These are phyloP conservation scores for Paratilapia polleni DNA, from an alignment of 2,113 vertebrate species.

Conservation along the genomic window DNA sequence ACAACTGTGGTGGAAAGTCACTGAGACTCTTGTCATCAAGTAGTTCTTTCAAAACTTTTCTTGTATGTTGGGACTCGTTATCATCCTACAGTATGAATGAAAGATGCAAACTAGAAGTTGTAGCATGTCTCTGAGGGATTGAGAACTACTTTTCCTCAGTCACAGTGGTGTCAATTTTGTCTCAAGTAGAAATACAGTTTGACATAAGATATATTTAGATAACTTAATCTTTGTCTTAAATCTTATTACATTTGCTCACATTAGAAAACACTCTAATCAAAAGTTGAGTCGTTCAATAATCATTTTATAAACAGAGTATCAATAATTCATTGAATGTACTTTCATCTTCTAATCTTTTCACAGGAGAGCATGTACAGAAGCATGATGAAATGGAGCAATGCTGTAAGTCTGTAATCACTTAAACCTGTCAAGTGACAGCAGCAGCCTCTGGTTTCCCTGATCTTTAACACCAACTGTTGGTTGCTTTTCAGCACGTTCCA, in stretches of 20 bases:
- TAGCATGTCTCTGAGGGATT: not conserved
- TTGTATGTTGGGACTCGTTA: fast-evolving
- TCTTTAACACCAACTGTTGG: not conserved
- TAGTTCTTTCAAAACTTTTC: not conserved
- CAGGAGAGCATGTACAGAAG: conserved; percentile 35
- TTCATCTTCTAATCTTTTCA: not conserved
- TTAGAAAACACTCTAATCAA: not conserved
- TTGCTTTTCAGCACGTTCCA: conserved; percentile 9
- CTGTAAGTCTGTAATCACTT: conserved; percentile 24
- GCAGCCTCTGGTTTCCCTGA: too few relatives aligned
- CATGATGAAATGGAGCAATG: conserved; percentile 39
- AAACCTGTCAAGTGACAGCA: fast-evolving
- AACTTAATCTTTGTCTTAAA: not conserved
- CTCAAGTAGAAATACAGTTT: too few relatives aligned
- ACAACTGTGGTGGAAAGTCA: fast-evolving
- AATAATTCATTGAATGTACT: fast-evolving
- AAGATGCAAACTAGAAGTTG: not conserved
- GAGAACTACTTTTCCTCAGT: not conserved
- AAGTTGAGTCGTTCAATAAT: fast-evolving
- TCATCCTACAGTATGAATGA: fast-evolving
- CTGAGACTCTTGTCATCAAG: not conserved
- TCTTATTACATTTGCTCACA: not conserved
- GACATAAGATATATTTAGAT: too few relatives aligned
- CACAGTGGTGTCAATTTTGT: not conserved
- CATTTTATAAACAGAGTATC: not conserved